Conservation (phyloP, 2,797 vertebrate species). For the Megaceryle alcyon region DNA sequence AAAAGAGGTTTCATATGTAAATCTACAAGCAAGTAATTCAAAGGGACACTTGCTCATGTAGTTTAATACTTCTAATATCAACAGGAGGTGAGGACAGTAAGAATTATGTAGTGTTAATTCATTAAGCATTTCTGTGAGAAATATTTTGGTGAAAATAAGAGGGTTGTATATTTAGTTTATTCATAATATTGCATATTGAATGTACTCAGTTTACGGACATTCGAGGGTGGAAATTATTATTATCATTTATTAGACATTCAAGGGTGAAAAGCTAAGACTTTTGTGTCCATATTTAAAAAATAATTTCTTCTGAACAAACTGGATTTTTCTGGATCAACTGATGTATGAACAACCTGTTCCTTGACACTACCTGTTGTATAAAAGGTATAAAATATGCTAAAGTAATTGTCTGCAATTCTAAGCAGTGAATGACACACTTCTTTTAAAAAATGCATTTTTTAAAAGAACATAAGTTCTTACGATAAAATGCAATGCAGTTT, state of each 20-base stretch:
- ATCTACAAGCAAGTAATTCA: not conserved
- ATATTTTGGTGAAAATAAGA: not conserved
- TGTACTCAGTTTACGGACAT: not conserved
- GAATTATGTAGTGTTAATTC: not conserved
- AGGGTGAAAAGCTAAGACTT: not conserved
- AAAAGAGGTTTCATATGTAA: not conserved
- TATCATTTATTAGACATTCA: not conserved
- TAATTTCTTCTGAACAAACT: not conserved
- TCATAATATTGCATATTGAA: not conserved
- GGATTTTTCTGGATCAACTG: not conserved
- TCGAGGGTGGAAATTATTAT: not conserved
- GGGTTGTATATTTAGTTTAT: not conserved
- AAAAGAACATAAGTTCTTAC: not conserved
- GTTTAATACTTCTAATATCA: not conserved
- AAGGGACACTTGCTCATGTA: not conserved
- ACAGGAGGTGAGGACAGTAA: not conserved
- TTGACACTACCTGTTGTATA: not conserved
- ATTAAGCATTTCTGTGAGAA: not conserved
- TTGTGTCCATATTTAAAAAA: not conserved
- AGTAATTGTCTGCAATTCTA: not conserved
- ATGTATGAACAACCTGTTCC: not conserved
- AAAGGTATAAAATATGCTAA: not conserved
- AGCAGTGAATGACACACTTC: not conserved
- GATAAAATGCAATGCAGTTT: not conserved
- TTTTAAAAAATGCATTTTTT: not conserved